Conservation (phyloP, 1,140 invertebrate species). For the Drosophila rufa region DNA sequence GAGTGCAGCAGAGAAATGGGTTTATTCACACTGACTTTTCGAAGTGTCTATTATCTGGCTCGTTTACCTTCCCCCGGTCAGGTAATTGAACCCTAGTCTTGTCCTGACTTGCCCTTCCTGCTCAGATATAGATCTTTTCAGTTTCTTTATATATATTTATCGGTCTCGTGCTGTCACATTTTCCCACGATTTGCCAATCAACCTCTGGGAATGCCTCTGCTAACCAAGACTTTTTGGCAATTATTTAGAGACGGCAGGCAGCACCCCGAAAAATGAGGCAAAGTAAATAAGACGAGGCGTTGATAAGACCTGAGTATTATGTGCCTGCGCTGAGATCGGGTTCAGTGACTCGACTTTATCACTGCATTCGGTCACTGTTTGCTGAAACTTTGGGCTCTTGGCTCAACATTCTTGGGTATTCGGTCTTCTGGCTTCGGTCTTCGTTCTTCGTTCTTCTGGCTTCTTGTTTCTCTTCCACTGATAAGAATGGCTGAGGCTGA, state of each 20-base stretch:
- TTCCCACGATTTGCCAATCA: constrained; percentile 59
- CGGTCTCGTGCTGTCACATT: constrained; percentile 17
- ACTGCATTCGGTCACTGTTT: constrained; percentile 32
- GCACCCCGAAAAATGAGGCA: constrained; percentile 10
- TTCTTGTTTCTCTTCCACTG: constrained; percentile 19
- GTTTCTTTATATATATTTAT: not conserved
- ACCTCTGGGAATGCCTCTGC: not conserved
- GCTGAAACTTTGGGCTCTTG: constrained; percentile 29
- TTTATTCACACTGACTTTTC: constrained; percentile 63
- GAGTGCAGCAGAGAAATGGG: constrained; percentile 45
- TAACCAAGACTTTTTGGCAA: constrained; percentile 35
- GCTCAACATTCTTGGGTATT: constrained; percentile 33
- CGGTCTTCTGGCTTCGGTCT: constrained; percentile 11
- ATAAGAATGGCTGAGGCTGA: constrained; percentile 29
- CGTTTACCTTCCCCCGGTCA: constrained; percentile 50
- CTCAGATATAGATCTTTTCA: constrained; percentile 15
- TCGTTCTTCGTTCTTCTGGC: constrained; percentile 3
- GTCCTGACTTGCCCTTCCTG: constrained; percentile 37
- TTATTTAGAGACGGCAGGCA: constrained; percentile 22
- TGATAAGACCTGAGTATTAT: constrained; percentile 45
- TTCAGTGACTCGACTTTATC: constrained; percentile 55
- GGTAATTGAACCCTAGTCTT: constrained; percentile 48
- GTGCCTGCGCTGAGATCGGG: constrained; percentile 35
- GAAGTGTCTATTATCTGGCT: constrained; percentile 49
- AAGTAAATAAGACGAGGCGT: constrained; percentile 23